Conservation (phyloP, 2,797 vertebrate species). For the Scolopax bukidnonensis region DNA sequence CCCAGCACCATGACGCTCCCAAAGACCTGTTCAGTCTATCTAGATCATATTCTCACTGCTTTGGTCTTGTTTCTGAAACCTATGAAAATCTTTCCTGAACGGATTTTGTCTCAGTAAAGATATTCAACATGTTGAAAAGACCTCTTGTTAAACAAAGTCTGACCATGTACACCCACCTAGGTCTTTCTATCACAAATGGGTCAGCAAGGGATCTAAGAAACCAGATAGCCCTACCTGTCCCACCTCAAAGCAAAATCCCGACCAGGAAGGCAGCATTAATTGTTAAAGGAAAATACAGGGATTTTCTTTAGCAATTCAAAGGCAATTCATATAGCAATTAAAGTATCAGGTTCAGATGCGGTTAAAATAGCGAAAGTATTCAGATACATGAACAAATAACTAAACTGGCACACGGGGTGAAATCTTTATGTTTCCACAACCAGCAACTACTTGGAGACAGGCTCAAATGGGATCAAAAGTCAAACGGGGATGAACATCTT, state of each 20-base stretch:
- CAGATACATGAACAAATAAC: neutral
- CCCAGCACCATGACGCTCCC: neutral
- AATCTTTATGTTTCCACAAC: neutral
- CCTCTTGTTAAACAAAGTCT: neutral
- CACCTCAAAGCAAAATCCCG: neutral
- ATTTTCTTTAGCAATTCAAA: neutral
- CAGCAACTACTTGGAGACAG: neutral
- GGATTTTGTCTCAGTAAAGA: neutral
- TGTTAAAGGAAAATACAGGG: neutral
- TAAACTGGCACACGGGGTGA: accelerated
- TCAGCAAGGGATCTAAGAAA: neutral
- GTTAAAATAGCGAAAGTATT: neutral
- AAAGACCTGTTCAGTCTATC: neutral
- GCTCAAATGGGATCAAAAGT: neutral
- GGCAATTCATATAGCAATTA: neutral
- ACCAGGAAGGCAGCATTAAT: neutral
- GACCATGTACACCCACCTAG: neutral
- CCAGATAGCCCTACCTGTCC: neutral
- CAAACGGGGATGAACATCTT: neutral
- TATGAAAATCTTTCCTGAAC: neutral
- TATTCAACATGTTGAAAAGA: neutral
- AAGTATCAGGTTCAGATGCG: neutral
- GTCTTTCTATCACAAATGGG: neutral
- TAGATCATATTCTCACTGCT: neutral
- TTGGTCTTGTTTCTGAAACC: neutral